Conservation (phyloP, 2,113 vertebrate genomes). For the Onychostoma macrolepis region DNA sequence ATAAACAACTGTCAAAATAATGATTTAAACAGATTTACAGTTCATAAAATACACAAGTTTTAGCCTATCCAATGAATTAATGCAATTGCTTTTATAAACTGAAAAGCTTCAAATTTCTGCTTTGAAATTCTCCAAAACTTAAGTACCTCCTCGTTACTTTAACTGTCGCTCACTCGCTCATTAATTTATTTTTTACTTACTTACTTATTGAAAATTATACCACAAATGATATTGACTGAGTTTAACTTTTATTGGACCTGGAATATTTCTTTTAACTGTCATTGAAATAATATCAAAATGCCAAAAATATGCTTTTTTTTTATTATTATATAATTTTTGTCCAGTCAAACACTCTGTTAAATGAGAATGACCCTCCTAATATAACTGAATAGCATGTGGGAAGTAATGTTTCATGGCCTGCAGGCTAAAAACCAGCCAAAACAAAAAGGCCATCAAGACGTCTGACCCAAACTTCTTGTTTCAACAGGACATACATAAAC, state of each 20-base stretch:
- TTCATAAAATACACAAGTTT: background rate
- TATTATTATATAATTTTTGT: background rate
- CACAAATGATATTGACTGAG: background rate
- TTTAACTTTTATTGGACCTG: background rate
- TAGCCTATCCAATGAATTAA: background rate
- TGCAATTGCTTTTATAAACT: background rate
- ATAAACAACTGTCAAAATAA: background rate
- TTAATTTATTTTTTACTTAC: background rate
- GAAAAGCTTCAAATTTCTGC: background rate
- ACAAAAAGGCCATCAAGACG: background rate
- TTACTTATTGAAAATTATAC: background rate
- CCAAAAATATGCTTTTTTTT: background rate
- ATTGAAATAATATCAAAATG: background rate
- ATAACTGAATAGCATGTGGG: background rate
- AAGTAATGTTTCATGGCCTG: background rate
- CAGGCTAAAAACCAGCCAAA: background rate
- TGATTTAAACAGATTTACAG: background rate
- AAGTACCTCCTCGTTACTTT: background rate
- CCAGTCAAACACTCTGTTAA: background rate
- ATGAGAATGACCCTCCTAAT: background rate
- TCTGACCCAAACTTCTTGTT: background rate
- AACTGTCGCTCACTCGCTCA: background rate
- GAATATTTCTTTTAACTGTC: background rate
- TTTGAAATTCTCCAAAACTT: background rate
- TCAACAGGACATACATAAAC: background rate